Conservation (phyloP, 2,113 vertebrate genomes). For the Strix uralensis region DNA sequence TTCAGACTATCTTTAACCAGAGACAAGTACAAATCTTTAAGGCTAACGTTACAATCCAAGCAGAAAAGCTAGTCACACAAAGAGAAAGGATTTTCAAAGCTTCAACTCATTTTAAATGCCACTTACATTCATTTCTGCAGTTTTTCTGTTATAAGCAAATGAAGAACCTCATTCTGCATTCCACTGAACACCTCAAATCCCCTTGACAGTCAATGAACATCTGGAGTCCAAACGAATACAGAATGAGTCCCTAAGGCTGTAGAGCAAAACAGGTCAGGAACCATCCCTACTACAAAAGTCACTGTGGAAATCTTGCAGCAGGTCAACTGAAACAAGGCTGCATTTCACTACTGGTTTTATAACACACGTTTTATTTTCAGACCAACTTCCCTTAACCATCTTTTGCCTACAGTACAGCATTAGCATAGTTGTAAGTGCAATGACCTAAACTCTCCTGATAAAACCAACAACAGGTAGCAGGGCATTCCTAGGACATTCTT, state of each 20-base stretch:
- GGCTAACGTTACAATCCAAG: slow-evolving; percentile 24
- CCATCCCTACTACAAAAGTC: not conserved
- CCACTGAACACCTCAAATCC: slow-evolving; percentile 8
- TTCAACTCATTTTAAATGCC: not conserved
- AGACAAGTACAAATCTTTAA: slow-evolving; percentile 48
- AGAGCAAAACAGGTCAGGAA: slow-evolving; percentile 5
- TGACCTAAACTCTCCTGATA: not conserved
- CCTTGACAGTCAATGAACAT: not conserved
- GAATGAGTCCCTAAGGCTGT: slow-evolving; percentile 5
- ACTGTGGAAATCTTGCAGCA: not conserved
- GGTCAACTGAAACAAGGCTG: not conserved
- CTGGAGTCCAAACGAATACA: slow-evolving; percentile 12
- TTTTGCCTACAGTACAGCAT: not conserved
- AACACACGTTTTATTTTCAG: not conserved
- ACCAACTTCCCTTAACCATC: not conserved
- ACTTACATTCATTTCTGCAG: slow-evolving; percentile 47
- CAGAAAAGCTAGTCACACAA: not conserved
- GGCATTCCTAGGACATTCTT: slow-evolving; percentile 18
- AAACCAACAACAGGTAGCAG: not conserved
- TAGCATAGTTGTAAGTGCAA: not conserved
- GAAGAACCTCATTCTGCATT: slow-evolving; percentile 11
- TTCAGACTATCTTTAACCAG: slow-evolving; percentile 5
- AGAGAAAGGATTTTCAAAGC: not conserved
- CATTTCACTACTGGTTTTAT: not conserved
- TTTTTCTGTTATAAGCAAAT: slow-evolving; percentile 1